Evolutionary conservation across 2,888 invertebrate genomes (phyloP).

Genomic region (Polietes domitor): DNA sequence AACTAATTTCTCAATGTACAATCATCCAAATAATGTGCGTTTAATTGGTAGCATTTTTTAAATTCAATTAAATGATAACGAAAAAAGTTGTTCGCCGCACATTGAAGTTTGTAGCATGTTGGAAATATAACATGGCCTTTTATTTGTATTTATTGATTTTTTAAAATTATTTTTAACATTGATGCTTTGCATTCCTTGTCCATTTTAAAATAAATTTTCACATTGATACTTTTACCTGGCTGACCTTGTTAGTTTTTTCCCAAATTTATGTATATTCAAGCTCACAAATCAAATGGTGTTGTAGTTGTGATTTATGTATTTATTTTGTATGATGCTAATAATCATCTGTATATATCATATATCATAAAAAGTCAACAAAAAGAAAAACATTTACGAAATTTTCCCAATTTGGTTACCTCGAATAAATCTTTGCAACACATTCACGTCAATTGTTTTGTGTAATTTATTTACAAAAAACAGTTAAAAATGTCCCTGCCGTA

Average conservation of each 20-base stretch:
- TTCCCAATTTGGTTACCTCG: constrained; percentile 20
- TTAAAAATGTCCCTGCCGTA: constrained; percentile 19
- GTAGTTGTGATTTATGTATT: constrained; percentile 1
- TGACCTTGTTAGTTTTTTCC: not conserved
- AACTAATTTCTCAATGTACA: too few species aligned
- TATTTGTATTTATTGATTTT: too few species aligned
- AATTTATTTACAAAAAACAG: constrained; percentile 55
- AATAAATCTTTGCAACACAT: constrained; percentile 31
- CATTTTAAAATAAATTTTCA: not conserved
- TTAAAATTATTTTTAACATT: too few species aligned
- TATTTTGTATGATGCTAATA: constrained; percentile 6
- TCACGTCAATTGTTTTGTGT: constrained; percentile 34
- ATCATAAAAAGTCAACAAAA: constrained; percentile 1
- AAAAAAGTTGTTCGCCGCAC: too few species aligned
- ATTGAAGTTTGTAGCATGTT: too few species aligned
- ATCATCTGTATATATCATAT: constrained; percentile 36
- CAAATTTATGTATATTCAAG: not conserved
- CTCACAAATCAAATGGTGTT: constrained; percentile 12
- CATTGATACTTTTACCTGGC: not conserved
- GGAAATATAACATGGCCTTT: too few species aligned
- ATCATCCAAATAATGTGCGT: too few species aligned
- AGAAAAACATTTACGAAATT: constrained; percentile 10
- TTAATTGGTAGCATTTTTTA: too few species aligned
- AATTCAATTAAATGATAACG: too few species aligned
- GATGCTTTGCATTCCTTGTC: too few species aligned